phyloP scores from a whole-genome alignment of 2,113 vertebrate species.

The Fregata magnificens region DNA sequence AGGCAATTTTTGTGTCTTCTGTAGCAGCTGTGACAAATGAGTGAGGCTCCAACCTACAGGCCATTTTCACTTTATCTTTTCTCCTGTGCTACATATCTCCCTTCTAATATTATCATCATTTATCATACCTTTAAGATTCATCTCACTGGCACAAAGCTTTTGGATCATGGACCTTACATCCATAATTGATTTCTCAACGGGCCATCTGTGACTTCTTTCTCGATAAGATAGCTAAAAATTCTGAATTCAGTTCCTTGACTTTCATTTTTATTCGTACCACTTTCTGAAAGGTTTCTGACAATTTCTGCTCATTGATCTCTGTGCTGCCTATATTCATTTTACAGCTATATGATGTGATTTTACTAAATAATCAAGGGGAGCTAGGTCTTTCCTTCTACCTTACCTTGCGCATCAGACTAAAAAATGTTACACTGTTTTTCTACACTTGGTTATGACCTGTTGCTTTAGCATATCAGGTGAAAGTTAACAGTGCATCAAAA shows the following conservation, averaged over 20 bases:
- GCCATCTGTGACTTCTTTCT: constrained; percentile 6
- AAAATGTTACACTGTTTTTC: neutral
- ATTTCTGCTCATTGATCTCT: neutral
- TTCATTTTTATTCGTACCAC: neutral
- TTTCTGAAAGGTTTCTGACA: neutral
- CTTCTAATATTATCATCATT: neutral
- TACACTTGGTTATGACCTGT: neutral
- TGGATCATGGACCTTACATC: neutral
- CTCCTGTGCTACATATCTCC: neutral
- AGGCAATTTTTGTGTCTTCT: neutral
- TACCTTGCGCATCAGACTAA: neutral
- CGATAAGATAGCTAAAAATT: constrained; percentile 1
- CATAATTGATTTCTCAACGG: constrained; percentile 19
- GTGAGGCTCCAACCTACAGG: neutral
- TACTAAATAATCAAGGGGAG: neutral
- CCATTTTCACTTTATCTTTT: neutral
- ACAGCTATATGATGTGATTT: neutral
- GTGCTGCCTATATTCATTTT: neutral
- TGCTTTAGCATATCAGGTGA: neutral
- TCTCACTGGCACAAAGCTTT: constrained; percentile 2
- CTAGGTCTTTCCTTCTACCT: neutral
- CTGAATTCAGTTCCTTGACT: neutral
- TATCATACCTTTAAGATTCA: neutral
- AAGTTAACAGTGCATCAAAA: neutral
- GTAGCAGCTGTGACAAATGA: neutral